phyloP scores from a whole-genome alignment of 2,888 invertebrate genomes.

The Cartodere bifasciata region DNA sequence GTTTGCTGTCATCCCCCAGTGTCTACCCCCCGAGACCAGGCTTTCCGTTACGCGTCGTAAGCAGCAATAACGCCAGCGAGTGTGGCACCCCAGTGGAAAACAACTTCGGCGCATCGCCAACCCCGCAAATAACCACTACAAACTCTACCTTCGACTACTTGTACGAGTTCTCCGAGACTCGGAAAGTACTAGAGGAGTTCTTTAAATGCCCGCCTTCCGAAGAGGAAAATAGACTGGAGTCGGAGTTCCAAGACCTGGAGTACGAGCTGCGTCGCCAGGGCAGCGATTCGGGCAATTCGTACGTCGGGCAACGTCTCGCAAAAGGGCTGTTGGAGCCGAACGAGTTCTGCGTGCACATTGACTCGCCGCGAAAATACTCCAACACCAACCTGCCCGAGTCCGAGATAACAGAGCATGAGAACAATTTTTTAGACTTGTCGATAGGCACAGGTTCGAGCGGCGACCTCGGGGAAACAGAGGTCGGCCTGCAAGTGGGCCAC shows the following conservation, averaged over 20 bases:
- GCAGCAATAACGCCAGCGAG: constrained; percentile 31
- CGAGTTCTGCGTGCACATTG: constrained; percentile 34
- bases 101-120: constrained; percentile 24
- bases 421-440: constrained; percentile 46
- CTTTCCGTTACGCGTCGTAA: constrained; percentile 61
- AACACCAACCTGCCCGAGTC: constrained; percentile 43
- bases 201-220: constrained; percentile 67
- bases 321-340: constrained; percentile 38
- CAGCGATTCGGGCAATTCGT: constrained; percentile 52
- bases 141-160: constrained; percentile 73
- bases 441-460: constrained; percentile 50
- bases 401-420: constrained; percentile 41
- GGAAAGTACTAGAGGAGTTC: constrained; percentile 85
- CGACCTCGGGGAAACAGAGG: constrained; percentile 51
- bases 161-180: constrained; percentile 85
- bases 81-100: constrained; percentile 25
- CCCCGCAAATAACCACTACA: constrained; percentile 17
- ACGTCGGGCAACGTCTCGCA: constrained; percentile 62
- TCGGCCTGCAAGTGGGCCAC: constrained; percentile 51
- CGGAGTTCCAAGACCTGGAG: constrained; percentile 54
- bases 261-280: constrained; percentile 64
- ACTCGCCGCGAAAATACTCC: constrained; percentile 48
- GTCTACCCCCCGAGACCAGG: constrained; percentile 72
- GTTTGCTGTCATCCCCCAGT: constrained; percentile 49
- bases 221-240: constrained; percentile 44